Evolutionary conservation across 2,888 invertebrate genomes (phyloP).

Genomic region (Electrophaes corylata): DNA sequence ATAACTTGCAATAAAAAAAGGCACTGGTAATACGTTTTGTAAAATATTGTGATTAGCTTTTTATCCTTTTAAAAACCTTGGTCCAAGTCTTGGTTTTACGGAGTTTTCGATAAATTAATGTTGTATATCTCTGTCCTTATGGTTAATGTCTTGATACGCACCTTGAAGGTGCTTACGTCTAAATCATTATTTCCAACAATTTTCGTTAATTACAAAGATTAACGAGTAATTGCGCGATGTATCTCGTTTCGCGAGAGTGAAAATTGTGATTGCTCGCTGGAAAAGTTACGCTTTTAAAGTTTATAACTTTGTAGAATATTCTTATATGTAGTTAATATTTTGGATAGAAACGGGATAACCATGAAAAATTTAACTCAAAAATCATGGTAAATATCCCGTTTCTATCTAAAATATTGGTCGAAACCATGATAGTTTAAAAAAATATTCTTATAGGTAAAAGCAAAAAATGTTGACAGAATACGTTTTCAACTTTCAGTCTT

Average conservation of each 20-base stretch:
- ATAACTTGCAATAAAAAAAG: not conserved
- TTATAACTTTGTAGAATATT: constrained; percentile 4
- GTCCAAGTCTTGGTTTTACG: too few relatives aligned
- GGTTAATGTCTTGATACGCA: constrained; percentile 4
- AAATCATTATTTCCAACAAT: constrained; percentile 47
- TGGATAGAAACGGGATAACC: too few relatives aligned
- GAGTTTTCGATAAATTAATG: not conserved
- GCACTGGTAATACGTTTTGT: too few relatives aligned
- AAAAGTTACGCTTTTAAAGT: constrained; percentile 52
- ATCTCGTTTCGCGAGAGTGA: constrained; percentile 55
- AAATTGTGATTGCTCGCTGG: constrained; percentile 54
- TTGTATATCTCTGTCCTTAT: not conserved
- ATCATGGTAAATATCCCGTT: too few relatives aligned
- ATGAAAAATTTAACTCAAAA: too few relatives aligned
- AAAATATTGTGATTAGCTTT: not conserved
- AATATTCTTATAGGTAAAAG: too few relatives aligned
- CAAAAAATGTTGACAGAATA: too few relatives aligned
- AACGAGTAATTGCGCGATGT: constrained; percentile 48
- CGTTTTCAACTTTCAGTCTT: not conserved
- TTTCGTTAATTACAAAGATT: constrained; percentile 53
- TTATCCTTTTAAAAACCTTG: not conserved
- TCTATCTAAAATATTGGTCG: too few relatives aligned
- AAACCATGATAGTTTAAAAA: too few relatives aligned
- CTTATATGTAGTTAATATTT: too few relatives aligned
- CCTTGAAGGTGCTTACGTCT: constrained; percentile 25